These are phyloP conservation scores for Ophraella communa DNA, from an alignment of 2,888 invertebrate species.

Conservation along the genomic window DNA sequence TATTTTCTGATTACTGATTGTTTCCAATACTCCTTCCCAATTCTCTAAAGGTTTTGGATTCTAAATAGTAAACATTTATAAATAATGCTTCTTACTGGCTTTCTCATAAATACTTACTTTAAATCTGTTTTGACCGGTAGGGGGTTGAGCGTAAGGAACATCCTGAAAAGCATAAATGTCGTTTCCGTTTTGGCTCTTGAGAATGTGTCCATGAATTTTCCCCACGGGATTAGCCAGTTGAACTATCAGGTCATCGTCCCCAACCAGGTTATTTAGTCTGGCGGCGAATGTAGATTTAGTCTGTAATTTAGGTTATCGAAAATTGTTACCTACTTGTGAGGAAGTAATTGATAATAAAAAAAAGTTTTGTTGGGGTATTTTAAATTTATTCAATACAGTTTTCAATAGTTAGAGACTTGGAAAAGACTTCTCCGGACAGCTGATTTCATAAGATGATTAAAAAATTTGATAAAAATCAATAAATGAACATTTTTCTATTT, in stretches of 20 bases:
- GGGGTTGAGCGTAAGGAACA: constrained; percentile 8
- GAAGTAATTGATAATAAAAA: no score
- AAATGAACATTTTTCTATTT: no score
- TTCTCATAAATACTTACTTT: constrained; percentile 11
- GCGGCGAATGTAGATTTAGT: background rate
- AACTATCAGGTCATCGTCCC: constrained; percentile 5
- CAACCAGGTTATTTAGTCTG: background rate
- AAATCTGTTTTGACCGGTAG: background rate
- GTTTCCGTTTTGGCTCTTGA: background rate
- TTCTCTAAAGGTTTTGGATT: background rate
- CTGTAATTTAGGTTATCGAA: no score
- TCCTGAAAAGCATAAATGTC: constrained; percentile 8
- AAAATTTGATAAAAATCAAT: no score
- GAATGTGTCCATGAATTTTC: constrained; percentile 5
- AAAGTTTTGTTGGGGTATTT: no score
- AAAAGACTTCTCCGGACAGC: no score
- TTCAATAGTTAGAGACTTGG: no score
- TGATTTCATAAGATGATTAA: no score
- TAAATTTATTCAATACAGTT: no score
- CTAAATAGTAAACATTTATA: background rate
- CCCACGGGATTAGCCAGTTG: background rate
- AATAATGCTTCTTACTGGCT: no score
- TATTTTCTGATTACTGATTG: background rate
- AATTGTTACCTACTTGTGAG: no score
- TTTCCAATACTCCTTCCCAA: constrained; percentile 1